phyloP scores from a whole-genome alignment of 2,113 vertebrate genomes.

The Eptatretus burgeri region DNA sequence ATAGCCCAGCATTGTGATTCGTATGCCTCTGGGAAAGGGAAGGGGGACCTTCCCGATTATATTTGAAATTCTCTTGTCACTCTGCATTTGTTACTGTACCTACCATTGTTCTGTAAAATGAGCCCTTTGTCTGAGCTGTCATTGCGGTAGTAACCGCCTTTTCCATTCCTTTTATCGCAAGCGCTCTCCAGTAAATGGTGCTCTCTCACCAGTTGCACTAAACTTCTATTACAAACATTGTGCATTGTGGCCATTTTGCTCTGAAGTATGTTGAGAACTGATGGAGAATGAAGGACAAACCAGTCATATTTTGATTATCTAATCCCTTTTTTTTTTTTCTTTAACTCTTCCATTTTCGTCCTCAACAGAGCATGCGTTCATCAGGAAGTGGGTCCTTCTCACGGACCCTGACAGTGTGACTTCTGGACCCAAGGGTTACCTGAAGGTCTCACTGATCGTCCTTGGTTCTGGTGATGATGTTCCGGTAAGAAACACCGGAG shows the following conservation, averaged over 20 bases:
- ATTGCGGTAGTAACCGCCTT: too few relatives aligned
- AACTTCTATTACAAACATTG: background rate
- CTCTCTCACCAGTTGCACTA: too few relatives aligned
- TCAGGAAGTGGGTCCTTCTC: slow-evolving; percentile 20
- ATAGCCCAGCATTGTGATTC: too few relatives aligned
- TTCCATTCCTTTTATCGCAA: too few relatives aligned
- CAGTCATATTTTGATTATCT: background rate
- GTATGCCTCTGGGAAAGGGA: too few relatives aligned
- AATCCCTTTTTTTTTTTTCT: background rate
- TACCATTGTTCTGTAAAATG: too few relatives aligned
- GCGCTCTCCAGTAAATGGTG: background rate
- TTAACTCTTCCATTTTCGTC: background rate
- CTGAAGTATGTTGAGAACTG: background rate
- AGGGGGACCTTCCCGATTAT: too few relatives aligned
- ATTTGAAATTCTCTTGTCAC: too few relatives aligned
- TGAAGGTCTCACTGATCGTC: slow-evolving; percentile 16
- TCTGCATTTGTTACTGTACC: too few relatives aligned
- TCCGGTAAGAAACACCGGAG: slow-evolving; percentile 11
- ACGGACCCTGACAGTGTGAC: slow-evolving; percentile 9
- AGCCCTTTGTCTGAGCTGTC: too few relatives aligned
- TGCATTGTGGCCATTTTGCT: background rate
- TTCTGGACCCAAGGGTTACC: slow-evolving; percentile 13
- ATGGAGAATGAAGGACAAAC: background rate
- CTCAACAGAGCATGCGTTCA: slow-evolving; percentile 15
- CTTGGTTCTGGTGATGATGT: slow-evolving; percentile 13